Evolutionary conservation across 2,888 invertebrate species (phyloP), one percentile per base, ranked within the genome.

Genomic region (Protonemura montana): DNA sequence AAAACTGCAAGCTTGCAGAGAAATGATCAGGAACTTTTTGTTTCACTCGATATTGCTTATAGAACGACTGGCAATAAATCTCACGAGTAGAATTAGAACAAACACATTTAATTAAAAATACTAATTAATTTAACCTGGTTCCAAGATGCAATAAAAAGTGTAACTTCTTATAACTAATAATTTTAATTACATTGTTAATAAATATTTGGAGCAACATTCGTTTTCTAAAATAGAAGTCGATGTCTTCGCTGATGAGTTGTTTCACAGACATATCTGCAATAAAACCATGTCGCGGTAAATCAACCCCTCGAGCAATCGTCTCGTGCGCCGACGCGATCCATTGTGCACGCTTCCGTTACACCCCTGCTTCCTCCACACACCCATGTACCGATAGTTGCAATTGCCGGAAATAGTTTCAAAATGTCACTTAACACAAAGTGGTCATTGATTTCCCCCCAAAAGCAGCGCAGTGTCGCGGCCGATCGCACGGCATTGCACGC

Each of bases 371-470:
- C 59, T 59, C 21, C 81, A 30, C 13, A 35, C 3, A 28, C 28
- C 81, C 81, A 81, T 81, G n/a, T n/a, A 81, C 25, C 28, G 81
- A 81, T 81, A 10, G 28, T 21, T 30, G 26, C n/a, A n/a, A 30
- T 81, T 81, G 30, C 29, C 28, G 81, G 81, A 81, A 81, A 81
- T 30, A 3, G 81, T 81, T 29, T 81, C 30, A 28, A 27, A 81
- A 30, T 5, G 13, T 30, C n/a, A 81, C 7, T 27, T 29, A 7
- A 29, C n/a, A 81, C 81, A 81, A 81, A 81, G 81, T 81, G 81
- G 81, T 81, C 81, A 81, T 81, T 81, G 81, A 81, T 81, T 81
- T 81, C 81, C 81, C 81, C 81, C 81, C 81, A 5, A 81, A 81
- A 81, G n/a, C 81, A 30, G 81, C n/a, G 10, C 35, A 35, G 35